Evolutionary conservation across 2,113 vertebrate genomes (phyloP).

Genomic region (Pelmatolapia mariae): DNA sequence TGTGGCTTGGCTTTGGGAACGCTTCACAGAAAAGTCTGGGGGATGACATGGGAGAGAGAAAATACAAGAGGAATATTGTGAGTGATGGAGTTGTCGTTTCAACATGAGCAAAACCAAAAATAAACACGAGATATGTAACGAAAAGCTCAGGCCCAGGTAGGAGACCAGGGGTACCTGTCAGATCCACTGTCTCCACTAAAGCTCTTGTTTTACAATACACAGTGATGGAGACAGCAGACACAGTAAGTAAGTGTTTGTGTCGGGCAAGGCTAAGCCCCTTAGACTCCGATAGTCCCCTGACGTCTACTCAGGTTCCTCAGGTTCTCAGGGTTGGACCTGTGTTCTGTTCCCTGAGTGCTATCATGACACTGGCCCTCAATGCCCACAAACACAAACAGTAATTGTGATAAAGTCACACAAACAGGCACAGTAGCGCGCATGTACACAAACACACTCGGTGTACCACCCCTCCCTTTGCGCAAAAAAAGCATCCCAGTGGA

Average conservation of each 20-base stretch:
- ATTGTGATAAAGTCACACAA: conserved; percentile 53
- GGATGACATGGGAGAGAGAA: conserved; percentile 46
- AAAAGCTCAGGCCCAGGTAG: conserved; percentile 26
- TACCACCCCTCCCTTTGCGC: conserved; percentile 35
- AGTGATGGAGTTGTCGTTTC: conserved; percentile 25
- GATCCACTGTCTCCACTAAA: conserved; percentile 58
- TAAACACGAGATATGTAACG: conserved; percentile 51
- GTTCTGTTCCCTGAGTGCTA: conserved; percentile 33
- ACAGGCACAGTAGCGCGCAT: not conserved
- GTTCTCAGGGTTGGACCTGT: conserved; percentile 55
- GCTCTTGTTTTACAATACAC: conserved; percentile 70
- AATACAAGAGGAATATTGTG: conserved; percentile 52
- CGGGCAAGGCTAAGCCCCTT: conserved; percentile 62
- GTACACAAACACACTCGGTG: not conserved
- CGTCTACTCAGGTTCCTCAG: conserved; percentile 64
- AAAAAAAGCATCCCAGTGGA: conserved; percentile 60
- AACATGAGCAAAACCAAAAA: conserved; percentile 48
- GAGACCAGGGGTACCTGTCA: conserved; percentile 30
- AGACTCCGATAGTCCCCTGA: conserved; percentile 61
- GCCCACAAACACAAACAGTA: conserved; percentile 64
- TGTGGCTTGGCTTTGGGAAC: conserved; percentile 33
- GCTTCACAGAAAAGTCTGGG: conserved; percentile 26
- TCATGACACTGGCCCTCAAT: conserved; percentile 42
- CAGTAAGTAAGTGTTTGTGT: conserved; percentile 66
- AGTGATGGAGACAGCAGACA: conserved; percentile 65